Evolutionary conservation across 2,113 vertebrate species (phyloP), one percentile per base, ranked within the genome.

Genomic region (Neolamprologus falcicula): DNA sequence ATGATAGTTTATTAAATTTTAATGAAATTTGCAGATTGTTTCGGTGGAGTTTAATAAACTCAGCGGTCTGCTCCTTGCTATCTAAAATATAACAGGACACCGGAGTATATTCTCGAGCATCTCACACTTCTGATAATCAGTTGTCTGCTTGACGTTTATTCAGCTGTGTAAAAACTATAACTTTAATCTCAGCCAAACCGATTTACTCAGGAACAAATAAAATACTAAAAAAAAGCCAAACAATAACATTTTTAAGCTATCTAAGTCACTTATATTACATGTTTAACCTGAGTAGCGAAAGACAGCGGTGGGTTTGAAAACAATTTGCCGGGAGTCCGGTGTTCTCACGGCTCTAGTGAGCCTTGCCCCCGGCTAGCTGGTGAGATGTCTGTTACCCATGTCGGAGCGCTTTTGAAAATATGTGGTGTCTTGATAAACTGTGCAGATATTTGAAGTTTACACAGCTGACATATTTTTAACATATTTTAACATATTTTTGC

Each of bases 141-240:
- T 0, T 21, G 10, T 54, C 52, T 54, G 6, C n/a, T 54, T 54
- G n/a, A 54, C 0, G 5, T 54, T 21, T 54, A 54, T 3, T 54
- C n/a, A 21, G 52, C n/a, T 21, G n/a, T 54, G 52, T 54, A 54
- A 21, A 21, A 21, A 21, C n/a, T 2, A 54, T 11, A 54, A 21
- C 52, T 53, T 6, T 0, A 11, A 53, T 53, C 3, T 53, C 19
- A 21, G 19, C 9, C 52, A 53, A 53, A 53, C 19, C 1, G 5
- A 53, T 53, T n/a, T 6, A 53, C 9, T 53, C 9, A 53, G 19
- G 9, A 53, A 53, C 3, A n/a, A 52, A 3, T 52, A 52, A 52
- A 52, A 19, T 5, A 52, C 17, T 5, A 0, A 9, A 19, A 19
- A 52, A 50, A 52, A 14, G 17, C 17, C 47, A 19, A 9, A 19